A percentile compares a stretch with the other conserved stretches of the same genome.
phyloP scores from a whole-genome alignment of 2,797 vertebrate species.

The Catostomus latipinnis region DNA sequence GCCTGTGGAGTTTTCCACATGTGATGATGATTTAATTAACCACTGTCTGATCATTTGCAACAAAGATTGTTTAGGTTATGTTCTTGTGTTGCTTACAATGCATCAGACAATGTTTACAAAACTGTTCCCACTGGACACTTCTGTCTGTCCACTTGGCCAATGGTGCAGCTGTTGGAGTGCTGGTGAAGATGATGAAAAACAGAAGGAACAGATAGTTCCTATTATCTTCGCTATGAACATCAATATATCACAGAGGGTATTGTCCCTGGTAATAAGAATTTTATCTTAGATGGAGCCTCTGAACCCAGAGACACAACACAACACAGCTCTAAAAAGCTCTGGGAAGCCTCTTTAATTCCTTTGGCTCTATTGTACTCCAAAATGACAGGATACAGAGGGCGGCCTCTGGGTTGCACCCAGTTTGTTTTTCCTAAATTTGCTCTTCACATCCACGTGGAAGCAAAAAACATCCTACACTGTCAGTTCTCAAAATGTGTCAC shows the following conservation, averaged over 20 bases:
- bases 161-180: slow-evolving; percentile 18
- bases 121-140: neutral
- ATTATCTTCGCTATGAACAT: neutral
- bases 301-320: slow-evolving; percentile 43
- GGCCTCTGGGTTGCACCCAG: slow-evolving; percentile 74
- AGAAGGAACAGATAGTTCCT: neutral
- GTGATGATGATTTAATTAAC: neutral
- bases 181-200: slow-evolving; percentile 21
- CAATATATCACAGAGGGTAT: slow-evolving; percentile 28
- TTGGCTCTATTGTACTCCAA: slow-evolving; percentile 68
- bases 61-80: neutral
- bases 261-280: slow-evolving; percentile 30
- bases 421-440: slow-evolving; percentile 69
- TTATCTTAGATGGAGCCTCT: slow-evolving; percentile 38
- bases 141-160: neutral
- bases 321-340: slow-evolving; percentile 70
- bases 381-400: slow-evolving; percentile 76
- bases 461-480: slow-evolving; percentile 47
- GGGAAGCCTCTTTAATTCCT: slow-evolving; percentile 72
- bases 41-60: neutral
- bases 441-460: slow-evolving; percentile 63
- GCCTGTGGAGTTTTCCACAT: neutral
- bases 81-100: slow-evolving; percentile 7
- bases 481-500: slow-evolving; percentile 53
- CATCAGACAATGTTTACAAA: neutral